These are phyloP conservation scores for Pelecanoides urinatrix DNA, from an alignment of 2,113 vertebrate genomes.

Conservation along the genomic window DNA sequence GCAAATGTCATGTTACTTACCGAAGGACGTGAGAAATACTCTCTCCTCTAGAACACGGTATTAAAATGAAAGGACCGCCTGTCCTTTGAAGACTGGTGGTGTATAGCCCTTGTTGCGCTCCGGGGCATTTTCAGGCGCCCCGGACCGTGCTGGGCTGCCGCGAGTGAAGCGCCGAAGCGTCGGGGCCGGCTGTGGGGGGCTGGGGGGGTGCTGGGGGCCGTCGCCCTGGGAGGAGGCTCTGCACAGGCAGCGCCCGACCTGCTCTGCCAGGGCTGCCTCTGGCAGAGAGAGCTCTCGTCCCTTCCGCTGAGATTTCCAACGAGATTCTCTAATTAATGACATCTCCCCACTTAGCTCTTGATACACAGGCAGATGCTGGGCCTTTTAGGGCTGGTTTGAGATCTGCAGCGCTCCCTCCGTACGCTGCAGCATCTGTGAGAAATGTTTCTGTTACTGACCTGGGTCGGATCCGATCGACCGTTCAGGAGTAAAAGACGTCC, in stretches of 20 bases:
- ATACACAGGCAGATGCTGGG: neutral
- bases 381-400: constrained; percentile 10
- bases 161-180: rapidly evolving
- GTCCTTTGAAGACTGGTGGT: neutral
- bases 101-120: neutral
- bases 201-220: neutral
- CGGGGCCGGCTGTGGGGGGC: neutral
- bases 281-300: neutral
- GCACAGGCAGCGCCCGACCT: neutral
- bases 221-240: neutral
- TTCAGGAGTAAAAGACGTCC: rapidly evolving
- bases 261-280: neutral
- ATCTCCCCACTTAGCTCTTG: neutral
- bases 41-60: neutral
- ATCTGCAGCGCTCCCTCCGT: neutral
- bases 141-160: rapidly evolving
- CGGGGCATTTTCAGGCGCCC: rapidly evolving
- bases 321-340: neutral
- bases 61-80: rapidly evolving
- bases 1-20: neutral
- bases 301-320: neutral
- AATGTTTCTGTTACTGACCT: neutral
- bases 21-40: neutral
- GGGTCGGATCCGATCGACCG: rapidly evolving
- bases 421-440: neutral